Percentiles rank a stretch among this genome's conserved stretches.
Evolutionary conservation across 2,113 vertebrate genomes (phyloP).

Genomic region (Cyanocitta stelleri): DNA sequence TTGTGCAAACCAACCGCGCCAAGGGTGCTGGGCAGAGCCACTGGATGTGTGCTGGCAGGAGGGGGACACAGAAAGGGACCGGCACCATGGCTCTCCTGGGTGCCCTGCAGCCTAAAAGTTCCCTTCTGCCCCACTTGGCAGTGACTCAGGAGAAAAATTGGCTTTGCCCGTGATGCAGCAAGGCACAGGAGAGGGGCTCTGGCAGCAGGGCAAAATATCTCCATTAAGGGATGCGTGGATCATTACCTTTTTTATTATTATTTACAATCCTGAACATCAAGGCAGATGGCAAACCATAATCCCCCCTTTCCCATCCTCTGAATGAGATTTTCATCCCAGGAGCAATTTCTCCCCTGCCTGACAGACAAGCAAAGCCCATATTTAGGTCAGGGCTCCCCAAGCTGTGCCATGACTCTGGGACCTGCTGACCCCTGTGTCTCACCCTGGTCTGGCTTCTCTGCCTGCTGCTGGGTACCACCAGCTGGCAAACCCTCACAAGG

Average conservation of each 20-base stretch:
- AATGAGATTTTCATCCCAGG: background rate
- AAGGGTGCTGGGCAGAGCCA: accelerated
- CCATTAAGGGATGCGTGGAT: background rate
- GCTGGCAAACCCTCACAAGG: background rate
- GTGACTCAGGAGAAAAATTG: background rate
- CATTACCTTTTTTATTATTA: background rate
- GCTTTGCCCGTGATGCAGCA: accelerated
- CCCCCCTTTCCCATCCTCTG: background rate
- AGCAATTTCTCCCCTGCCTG: background rate
- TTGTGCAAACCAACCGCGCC: accelerated
- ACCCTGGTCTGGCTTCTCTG: background rate
- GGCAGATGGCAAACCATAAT: background rate
- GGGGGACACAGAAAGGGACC: accelerated
- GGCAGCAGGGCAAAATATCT: background rate
- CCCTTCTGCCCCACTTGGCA: conserved; percentile 3
- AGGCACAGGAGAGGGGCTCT: background rate
- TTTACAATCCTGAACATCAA: background rate
- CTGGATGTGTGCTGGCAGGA: background rate
- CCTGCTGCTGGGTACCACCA: accelerated
- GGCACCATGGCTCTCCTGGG: background rate
- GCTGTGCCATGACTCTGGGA: background rate
- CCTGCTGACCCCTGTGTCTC: background rate
- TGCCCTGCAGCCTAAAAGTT: background rate
- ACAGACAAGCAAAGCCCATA: background rate
- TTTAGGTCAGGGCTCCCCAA: background rate